These are phyloP conservation scores for Sterna hirundo DNA, from an alignment of 2,113 vertebrate species.

Conservation along the genomic window DNA sequence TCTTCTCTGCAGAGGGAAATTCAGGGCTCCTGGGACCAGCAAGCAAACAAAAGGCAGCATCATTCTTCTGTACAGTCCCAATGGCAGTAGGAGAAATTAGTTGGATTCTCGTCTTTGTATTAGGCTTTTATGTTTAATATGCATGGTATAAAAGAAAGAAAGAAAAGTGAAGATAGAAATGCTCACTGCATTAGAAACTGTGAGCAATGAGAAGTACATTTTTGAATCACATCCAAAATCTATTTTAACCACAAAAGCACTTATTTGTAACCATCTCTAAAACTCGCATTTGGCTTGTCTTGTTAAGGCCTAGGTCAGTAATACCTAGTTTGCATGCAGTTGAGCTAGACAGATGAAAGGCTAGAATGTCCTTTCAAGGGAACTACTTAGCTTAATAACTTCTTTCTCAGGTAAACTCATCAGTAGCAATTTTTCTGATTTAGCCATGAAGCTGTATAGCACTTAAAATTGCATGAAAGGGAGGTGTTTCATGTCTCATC, in stretches of 20 bases:
- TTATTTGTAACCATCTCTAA: background rate
- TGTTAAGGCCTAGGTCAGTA: background rate
- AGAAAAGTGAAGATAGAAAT: background rate
- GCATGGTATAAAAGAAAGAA: background rate
- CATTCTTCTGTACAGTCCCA: background rate
- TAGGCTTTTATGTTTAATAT: background rate
- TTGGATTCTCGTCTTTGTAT: background rate
- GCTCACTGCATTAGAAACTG: background rate
- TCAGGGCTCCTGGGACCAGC: background rate
- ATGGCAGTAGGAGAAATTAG: background rate
- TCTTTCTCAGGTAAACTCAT: conserved; percentile 3
- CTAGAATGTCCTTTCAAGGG: background rate
- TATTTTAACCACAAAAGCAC: background rate
- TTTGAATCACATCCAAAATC: background rate
- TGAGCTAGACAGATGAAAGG: conserved; percentile 12
- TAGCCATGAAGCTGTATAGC: background rate
- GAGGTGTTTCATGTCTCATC: background rate
- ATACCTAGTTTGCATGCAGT: background rate
- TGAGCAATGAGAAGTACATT: background rate
- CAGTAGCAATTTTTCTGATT: conserved; percentile 8
- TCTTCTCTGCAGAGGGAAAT: background rate
- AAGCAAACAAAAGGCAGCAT: background rate
- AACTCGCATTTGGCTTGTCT: background rate
- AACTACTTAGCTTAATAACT: conserved; percentile 4
- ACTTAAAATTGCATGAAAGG: background rate